Conservation (phyloP, 2,888 invertebrate species). For the Pocota personata region DNA sequence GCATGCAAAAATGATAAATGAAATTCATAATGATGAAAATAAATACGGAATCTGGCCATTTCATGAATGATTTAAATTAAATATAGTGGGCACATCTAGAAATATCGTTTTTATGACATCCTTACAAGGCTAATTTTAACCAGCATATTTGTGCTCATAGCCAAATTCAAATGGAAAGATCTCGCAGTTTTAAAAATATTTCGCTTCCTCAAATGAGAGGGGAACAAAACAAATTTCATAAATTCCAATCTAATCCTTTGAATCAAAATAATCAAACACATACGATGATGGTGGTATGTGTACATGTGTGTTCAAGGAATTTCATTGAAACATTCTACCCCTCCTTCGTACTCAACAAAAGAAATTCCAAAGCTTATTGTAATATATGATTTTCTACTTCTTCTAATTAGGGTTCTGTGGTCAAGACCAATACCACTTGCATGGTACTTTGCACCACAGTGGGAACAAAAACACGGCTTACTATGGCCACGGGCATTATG, state of each 20-base stretch:
- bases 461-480: conserved; percentile 91
- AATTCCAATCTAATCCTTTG: conserved; percentile 31
- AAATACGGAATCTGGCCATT: background rate
- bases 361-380: background rate
- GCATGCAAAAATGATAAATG: background rate
- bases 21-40: background rate
- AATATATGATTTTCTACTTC: background rate
- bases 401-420: conserved; percentile 88
- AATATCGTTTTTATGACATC: background rate
- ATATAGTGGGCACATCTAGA: background rate
- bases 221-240: background rate
- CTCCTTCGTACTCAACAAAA: background rate
- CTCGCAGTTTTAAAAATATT: background rate
- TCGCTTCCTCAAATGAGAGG: background rate
- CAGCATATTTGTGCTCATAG: background rate
- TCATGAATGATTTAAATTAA: background rate
- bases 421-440: conserved; percentile 95
- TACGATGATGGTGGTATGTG: background rate
- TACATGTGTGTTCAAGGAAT: background rate
- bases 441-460: conserved; percentile 96
- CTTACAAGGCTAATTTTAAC: background rate
- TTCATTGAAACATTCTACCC: background rate
- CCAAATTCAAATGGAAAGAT: background rate
- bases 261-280: background rate
- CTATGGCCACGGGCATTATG: conserved; percentile 94